Evolutionary conservation across 2,888 invertebrate species (phyloP).

Genomic region (Drosophila picticornis): DNA sequence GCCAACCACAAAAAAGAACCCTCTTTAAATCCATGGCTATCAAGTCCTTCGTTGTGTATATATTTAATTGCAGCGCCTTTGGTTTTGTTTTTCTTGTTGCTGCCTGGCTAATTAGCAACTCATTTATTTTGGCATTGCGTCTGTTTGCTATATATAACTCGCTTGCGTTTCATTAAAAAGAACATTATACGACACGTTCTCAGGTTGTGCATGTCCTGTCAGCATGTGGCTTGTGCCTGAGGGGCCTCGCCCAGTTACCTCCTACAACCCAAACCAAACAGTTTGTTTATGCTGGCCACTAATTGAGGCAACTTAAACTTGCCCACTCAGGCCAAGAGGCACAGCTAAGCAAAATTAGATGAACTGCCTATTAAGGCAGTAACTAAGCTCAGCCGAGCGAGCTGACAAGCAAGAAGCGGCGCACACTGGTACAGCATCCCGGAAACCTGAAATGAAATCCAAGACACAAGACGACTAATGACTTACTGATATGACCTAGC

Average conservation of each 20-base stretch:
- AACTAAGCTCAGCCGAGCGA: conserved; percentile 9
- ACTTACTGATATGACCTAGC: not conserved
- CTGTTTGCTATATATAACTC: conserved; percentile 38
- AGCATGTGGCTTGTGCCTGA: conserved; percentile 25
- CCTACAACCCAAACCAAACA: conserved; percentile 9
- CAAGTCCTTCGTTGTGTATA: conserved; percentile 1
- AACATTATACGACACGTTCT: conserved; percentile 54
- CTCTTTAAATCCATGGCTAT: conserved; percentile 8
- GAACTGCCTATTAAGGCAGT: conserved; percentile 17
- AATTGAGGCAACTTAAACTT: conserved; percentile 72
- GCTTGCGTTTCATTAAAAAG: conserved; percentile 70
- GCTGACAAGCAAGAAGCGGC: conserved; percentile 1
- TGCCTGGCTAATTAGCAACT: conserved; percentile 65
- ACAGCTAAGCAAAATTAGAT: conserved; percentile 28
- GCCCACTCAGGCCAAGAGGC: conserved; percentile 34
- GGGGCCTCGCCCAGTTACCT: conserved; percentile 24
- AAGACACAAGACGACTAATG: no score
- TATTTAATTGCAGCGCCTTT: conserved; percentile 8
- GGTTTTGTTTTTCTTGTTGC: conserved; percentile 14
- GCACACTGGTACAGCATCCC: conserved; percentile 5
- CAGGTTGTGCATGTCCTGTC: conserved; percentile 34
- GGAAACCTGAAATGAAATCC: not conserved
- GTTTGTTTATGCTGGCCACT: conserved; percentile 52
- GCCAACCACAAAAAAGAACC: conserved; percentile 16
- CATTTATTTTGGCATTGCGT: conserved; percentile 28